phyloP scores from a whole-genome alignment of 2,113 vertebrate genomes.

The Trinectes maculatus region DNA sequence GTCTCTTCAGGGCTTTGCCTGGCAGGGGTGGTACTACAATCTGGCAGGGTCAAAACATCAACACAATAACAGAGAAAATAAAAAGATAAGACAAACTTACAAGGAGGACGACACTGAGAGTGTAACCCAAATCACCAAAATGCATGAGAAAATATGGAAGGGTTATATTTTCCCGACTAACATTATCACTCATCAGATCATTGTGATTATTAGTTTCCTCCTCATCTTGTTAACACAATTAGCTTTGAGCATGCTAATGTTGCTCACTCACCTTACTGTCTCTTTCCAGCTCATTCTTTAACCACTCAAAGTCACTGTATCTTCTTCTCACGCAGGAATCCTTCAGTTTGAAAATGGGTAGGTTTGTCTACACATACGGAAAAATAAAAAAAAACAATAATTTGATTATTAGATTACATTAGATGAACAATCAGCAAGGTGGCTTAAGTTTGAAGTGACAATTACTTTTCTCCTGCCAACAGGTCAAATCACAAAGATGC shows the following conservation, averaged over 20 bases:
- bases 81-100: not conserved
- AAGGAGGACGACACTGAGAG: too few relatives aligned
- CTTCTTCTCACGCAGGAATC: slow-evolving; percentile 94
- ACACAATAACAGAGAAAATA: not conserved
- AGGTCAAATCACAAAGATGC: too few relatives aligned
- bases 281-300: slow-evolving; percentile 98
- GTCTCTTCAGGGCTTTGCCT: slow-evolving; percentile 97
- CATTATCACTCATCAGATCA: not conserved
- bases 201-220: not conserved
- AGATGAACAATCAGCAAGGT: too few relatives aligned
- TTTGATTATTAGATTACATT: not conserved
- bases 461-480: too few relatives aligned
- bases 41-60: slow-evolving; percentile 66
- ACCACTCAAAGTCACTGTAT: slow-evolving; percentile 99
- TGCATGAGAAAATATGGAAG: not conserved
- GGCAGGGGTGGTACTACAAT: slow-evolving; percentile 98
- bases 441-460: not conserved
- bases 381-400: slow-evolving; percentile 1
- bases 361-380: slow-evolving; percentile 89
- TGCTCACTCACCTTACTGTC: slow-evolving; percentile 93
- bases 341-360: slow-evolving; percentile 98
- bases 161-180: not conserved
- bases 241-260: not conserved
- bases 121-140: not conserved
- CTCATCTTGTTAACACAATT: not conserved